A percentile compares a stretch with the other conserved stretches of the same genome.
These are phyloP conservation scores for Ochlodes sylvanus DNA, from an alignment of 2,888 invertebrate genomes.

Conservation along the genomic window DNA sequence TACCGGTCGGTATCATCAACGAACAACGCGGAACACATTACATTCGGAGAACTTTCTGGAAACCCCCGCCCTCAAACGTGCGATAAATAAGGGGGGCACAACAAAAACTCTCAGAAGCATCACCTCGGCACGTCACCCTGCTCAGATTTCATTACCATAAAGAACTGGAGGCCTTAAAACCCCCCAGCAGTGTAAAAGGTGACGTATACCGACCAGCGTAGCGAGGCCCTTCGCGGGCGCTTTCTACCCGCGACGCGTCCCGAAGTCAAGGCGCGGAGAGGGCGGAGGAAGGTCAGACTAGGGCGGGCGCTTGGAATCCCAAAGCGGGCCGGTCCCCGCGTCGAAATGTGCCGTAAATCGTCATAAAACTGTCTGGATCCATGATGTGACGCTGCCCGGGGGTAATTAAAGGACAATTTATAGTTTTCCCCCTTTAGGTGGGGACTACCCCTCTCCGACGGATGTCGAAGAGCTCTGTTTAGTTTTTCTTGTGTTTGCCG, in stretches of 20 bases:
- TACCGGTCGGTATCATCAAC: slow-evolving; percentile 64
- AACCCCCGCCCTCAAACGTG: slow-evolving; percentile 77
- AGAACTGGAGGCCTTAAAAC: slow-evolving; percentile 85
- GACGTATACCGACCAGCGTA: slow-evolving; percentile 53
- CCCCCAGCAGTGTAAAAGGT: slow-evolving; percentile 69
- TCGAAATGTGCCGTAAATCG: slow-evolving; percentile 83
- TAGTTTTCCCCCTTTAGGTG: slow-evolving; percentile 74
- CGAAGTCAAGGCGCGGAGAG: slow-evolving; percentile 35
- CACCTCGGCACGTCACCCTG: slow-evolving; percentile 84
- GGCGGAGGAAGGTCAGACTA: slow-evolving; percentile 51
- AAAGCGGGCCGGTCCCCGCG: slow-evolving; percentile 67
- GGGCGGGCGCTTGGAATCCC: slow-evolving; percentile 72
- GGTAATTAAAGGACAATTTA: slow-evolving; percentile 86
- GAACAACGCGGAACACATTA: slow-evolving; percentile 72
- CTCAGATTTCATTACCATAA: slow-evolving; percentile 86
- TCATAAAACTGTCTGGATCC: slow-evolving; percentile 91
- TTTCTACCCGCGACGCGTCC: slow-evolving; percentile 34
- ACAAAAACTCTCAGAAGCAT: slow-evolving; percentile 83
- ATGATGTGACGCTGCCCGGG: slow-evolving; percentile 88
- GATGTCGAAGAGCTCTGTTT: slow-evolving; percentile 62
- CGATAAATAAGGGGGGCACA: slow-evolving; percentile 81
- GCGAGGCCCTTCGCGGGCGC: slow-evolving; percentile 42
- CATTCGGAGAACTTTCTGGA: slow-evolving; percentile 71
- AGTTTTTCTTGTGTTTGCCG: slow-evolving; percentile 51
- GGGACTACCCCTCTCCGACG: slow-evolving; percentile 60